These are phyloP conservation scores for Amazonetta brasiliensis DNA, from an alignment of 2,797 vertebrate genomes.

Conservation along the genomic window DNA sequence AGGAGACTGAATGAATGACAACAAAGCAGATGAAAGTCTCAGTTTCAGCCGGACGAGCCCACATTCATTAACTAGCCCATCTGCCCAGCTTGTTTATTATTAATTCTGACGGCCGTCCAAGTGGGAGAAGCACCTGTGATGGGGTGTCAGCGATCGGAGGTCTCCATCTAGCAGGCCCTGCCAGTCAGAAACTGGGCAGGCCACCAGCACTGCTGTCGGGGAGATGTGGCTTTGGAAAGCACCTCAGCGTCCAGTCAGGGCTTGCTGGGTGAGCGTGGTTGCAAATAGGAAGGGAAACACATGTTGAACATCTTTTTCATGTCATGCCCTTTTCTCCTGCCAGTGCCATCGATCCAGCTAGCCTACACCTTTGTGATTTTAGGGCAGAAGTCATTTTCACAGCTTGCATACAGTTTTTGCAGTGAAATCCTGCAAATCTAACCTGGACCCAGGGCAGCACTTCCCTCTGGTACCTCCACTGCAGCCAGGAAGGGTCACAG, in stretches of 20 bases:
- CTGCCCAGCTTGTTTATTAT: slow-evolving; percentile 25
- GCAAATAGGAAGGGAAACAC: slow-evolving; percentile 34
- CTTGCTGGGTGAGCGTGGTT: background rate
- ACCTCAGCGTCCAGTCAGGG: background rate
- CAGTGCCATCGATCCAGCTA: background rate
- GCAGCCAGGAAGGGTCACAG: rapidly evolving
- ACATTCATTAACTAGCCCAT: background rate
- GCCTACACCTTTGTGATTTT: background rate
- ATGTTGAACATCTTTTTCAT: background rate
- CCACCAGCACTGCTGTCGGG: background rate
- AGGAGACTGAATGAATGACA: background rate
- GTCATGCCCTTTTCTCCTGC: background rate
- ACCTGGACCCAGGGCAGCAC: background rate
- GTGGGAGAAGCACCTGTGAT: slow-evolving; percentile 49
- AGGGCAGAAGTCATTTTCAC: background rate
- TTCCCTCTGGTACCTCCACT: background rate
- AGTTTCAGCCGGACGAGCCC: background rate
- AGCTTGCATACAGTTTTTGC: background rate
- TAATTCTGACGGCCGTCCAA: slow-evolving; percentile 10
- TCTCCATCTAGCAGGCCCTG: background rate
- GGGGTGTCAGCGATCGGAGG: slow-evolving; percentile 16
- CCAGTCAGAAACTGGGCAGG: background rate
- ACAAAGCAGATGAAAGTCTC: slow-evolving; percentile 3
- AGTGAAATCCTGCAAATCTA: background rate
- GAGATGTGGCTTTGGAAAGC: background rate